Base-by-base conservation (phyloP, 92 coral and sea anemone genomes). In the Zoanthus sociatus region DNA sequence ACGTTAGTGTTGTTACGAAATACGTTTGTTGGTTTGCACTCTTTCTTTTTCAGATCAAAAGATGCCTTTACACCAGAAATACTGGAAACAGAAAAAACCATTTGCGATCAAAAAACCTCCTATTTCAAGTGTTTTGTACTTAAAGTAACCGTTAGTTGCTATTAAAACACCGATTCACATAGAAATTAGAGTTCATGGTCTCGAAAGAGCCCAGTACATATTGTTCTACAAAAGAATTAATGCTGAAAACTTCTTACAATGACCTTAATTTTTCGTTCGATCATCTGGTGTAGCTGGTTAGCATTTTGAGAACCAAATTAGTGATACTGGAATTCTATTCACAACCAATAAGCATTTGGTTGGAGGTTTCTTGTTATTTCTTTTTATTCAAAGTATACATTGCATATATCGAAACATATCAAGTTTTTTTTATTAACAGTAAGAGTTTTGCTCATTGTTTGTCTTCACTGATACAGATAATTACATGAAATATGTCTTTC, bases 111-210 rank as follows among this genome's bases (percentile, higher is more conserved):
- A 26, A 45, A 66, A 44, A 45, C 2, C 42, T 37, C 42, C 2
- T 37, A 45, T 81, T 4, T 81, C 66, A 46, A 64, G 47, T 81
- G 75, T 46, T 81, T 81, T 81, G 74, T 61, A 21, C 85, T 81
- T 81, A 74, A 81, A 67, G 75, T 5, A 45, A 81, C 61, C 21
- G 85, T 67, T 81, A 81, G 54, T 79, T 79, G 85, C 46, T 45
- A 26, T 26, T 2, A 44, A 13, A 47, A 66, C 46, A 81, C 75
- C 46, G 73, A 63, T 50, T 66, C 54, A 66, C 20, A 81, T 13
- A 81, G 14, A 81, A 81, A 20, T 64, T 81, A 47, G 85, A 31
- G 58, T 42, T 45, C 46, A 5, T 20, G 44, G 45, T 66, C 13
- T 30, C 13, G 10, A 60, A 67, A 7, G 21, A 60, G 56, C 72